These are phyloP conservation scores for Stichodactyla mertensii DNA, from an alignment of 64 coral and sea anemone species.

Conservation along the genomic window DNA sequence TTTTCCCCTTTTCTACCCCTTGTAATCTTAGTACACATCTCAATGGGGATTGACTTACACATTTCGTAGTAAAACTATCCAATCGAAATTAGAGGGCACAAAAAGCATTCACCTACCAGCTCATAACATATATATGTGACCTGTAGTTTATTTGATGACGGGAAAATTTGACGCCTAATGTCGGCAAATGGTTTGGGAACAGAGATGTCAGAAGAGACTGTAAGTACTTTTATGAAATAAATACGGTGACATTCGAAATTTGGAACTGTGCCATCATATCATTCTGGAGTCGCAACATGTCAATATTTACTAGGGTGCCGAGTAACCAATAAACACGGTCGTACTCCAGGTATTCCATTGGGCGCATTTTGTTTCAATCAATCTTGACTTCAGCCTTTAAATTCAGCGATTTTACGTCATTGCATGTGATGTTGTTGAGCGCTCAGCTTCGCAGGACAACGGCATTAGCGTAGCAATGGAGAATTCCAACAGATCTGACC, in stretches of 20 bases:
- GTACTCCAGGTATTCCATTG: not conserved
- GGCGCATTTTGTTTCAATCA: not conserved
- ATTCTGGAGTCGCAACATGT: not conserved
- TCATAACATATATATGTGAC: not conserved
- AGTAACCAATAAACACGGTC: not conserved
- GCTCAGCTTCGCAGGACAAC: not conserved
- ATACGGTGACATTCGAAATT: not conserved
- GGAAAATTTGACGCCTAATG: slow-evolving; percentile 5
- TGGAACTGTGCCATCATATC: not conserved
- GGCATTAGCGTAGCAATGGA: not conserved
- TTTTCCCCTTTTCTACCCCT: not conserved
- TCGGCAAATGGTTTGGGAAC: not conserved
- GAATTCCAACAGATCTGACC: not conserved
- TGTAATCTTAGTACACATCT: not conserved
- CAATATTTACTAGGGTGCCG: slow-evolving; percentile 3
- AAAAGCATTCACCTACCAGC: not conserved
- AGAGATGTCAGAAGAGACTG: not conserved
- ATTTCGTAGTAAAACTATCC: not conserved
- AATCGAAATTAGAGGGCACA: not conserved
- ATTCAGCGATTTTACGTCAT: not conserved
- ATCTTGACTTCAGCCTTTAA: not conserved
- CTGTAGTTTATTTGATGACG: slow-evolving; percentile 6
- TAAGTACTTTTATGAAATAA: not conserved
- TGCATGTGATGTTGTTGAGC: not conserved
- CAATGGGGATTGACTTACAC: not conserved